These are phyloP conservation scores for Desmophyllum pertusum DNA, from an alignment of 92 coral and sea anemone genomes.

Conservation along the genomic window DNA sequence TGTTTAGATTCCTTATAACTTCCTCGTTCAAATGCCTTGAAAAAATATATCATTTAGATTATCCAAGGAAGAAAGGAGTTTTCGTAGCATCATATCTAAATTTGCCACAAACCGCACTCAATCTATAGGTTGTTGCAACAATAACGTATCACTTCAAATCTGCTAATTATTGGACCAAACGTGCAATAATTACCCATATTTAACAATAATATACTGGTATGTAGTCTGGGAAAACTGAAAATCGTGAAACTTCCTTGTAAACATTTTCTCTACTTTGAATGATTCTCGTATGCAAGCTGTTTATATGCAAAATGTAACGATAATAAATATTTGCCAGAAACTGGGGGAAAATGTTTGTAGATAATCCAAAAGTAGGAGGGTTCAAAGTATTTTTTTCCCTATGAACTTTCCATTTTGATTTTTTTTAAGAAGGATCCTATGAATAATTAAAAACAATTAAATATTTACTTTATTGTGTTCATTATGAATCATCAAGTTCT, in stretches of 20 bases:
- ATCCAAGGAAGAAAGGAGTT: neutral
- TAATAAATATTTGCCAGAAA: neutral
- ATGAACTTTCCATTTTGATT: neutral
- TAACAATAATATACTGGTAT: neutral
- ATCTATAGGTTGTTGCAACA: constrained; percentile 18
- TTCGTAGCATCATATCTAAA: constrained; percentile 9
- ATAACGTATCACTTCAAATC: neutral
- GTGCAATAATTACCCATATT: constrained; percentile 18
- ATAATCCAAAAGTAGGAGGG: neutral
- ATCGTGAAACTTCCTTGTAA: neutral
- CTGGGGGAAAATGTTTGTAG: neutral
- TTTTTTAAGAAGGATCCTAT: neutral
- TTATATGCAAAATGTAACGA: neutral
- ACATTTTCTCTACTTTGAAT: neutral
- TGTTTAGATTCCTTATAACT: neutral
- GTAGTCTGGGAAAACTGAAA: neutral
- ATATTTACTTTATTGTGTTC: neutral
- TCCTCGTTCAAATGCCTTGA: neutral
- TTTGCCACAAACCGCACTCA: constrained; percentile 35
- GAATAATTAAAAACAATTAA: constrained; percentile 14
- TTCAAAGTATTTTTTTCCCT: neutral
- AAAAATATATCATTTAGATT: neutral
- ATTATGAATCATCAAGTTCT: constrained; percentile 5
- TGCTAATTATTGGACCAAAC: constrained; percentile 13
- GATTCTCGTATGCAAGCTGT: neutral